Conservation (phyloP, 1,140 invertebrate genomes). For the Drosophila biarmipes region DNA sequence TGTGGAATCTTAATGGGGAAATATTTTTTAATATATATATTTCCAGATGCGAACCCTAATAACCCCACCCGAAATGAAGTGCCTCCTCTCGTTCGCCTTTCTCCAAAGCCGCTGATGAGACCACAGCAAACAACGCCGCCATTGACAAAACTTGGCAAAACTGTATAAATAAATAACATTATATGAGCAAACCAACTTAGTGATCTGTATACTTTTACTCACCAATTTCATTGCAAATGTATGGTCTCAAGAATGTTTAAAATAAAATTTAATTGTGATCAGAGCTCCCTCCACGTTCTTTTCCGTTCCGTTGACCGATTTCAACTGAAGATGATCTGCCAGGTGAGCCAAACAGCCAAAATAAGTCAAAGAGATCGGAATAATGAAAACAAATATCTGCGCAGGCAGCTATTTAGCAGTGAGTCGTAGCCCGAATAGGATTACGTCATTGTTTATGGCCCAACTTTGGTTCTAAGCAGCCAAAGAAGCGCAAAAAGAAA, state of each 20-base stretch:
- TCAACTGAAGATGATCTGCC: slow-evolving; percentile 50
- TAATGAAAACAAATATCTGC: slow-evolving; percentile 73
- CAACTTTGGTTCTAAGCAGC: slow-evolving; percentile 54
- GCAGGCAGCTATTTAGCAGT: slow-evolving; percentile 41
- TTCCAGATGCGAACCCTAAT: not conserved
- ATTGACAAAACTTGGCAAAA: slow-evolving; percentile 25
- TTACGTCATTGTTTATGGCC: slow-evolving; percentile 76
- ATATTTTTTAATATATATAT: not conserved
- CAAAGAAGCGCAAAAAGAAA: slow-evolving; percentile 16
- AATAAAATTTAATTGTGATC: not conserved
- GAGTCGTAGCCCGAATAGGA: slow-evolving; percentile 35
- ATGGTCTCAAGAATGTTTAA: not conserved
- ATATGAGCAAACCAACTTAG: not conserved
- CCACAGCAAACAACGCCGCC: slow-evolving; percentile 26
- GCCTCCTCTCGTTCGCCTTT: slow-evolving; percentile 54
- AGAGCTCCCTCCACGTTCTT: slow-evolving; percentile 28
- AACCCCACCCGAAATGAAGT: slow-evolving; percentile 58
- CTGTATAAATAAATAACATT: slow-evolving; percentile 15
- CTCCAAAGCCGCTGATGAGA: slow-evolving; percentile 21
- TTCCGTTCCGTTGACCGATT: slow-evolving; percentile 28
- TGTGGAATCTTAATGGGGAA: slow-evolving; percentile 55
- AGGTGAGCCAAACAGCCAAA: slow-evolving; percentile 70
- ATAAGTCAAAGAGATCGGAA: slow-evolving; percentile 64
- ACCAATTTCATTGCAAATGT: slow-evolving; percentile 50
- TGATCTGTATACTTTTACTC: not conserved